These are phyloP conservation scores for Microcebus griseorufus DNA, from an alignment of 2,113 vertebrate genomes.

Conservation along the genomic window DNA sequence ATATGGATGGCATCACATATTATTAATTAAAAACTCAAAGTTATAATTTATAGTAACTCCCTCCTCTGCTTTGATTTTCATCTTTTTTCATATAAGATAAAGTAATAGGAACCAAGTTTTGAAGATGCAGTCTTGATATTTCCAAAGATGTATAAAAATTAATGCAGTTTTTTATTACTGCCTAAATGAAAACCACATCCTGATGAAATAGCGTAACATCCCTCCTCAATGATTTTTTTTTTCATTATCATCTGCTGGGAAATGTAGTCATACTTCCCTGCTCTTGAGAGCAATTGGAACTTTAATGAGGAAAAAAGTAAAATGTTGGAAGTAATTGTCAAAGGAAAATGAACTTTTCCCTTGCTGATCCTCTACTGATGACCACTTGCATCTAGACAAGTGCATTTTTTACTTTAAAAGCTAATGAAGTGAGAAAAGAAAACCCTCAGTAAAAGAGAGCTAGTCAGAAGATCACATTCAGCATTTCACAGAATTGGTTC, in stretches of 20 bases:
- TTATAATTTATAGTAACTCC: not conserved
- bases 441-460: not conserved
- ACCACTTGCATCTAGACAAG: not conserved
- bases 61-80: not conserved
- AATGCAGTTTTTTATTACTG: slow-evolving; percentile 30
- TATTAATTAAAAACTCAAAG: not conserved
- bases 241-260: slow-evolving; percentile 34
- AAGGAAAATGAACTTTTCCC: not conserved
- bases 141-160: not conserved
- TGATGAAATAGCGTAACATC: not conserved
- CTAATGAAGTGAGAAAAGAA: not conserved
- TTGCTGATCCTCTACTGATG: not conserved
- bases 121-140: not conserved
- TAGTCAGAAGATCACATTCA: not conserved
- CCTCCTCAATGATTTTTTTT: not conserved
- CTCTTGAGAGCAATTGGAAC: slow-evolving; percentile 23
- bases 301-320: slow-evolving; percentile 1
- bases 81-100: not conserved
- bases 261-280: not conserved
- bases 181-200: not conserved
- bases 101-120: not conserved
- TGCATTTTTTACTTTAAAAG: not conserved
- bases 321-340: not conserved
- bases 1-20: not conserved
- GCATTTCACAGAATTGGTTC: slow-evolving; percentile 13